These are phyloP conservation scores for Spodoptera littoralis DNA, from an alignment of 2,888 invertebrate genomes.

Conservation along the genomic window DNA sequence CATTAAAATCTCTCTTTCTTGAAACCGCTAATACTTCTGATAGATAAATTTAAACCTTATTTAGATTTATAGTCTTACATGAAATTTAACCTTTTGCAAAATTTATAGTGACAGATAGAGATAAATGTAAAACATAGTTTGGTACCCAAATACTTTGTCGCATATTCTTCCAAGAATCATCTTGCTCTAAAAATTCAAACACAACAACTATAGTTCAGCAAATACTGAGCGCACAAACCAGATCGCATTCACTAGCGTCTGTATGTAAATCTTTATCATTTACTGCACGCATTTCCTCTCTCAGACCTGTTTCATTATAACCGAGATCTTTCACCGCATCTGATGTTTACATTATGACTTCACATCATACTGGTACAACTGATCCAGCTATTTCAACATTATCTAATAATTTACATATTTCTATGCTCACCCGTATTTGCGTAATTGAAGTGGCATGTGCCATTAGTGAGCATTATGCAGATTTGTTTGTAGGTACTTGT, in stretches of 20 bases:
- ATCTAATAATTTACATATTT: constrained; percentile 50
- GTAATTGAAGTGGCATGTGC: constrained; percentile 50
- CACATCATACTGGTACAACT: constrained; percentile 46
- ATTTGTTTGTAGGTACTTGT: constrained; percentile 26
- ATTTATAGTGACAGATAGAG: too few species aligned
- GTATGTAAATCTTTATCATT: constrained; percentile 80
- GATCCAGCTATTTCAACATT: constrained; percentile 53
- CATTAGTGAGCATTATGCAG: constrained; percentile 54
- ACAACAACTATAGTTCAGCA: constrained; percentile 30
- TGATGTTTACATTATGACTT: constrained; percentile 61
- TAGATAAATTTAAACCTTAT: too few species aligned
- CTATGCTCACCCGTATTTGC: constrained; percentile 44
- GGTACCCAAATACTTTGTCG: too few species aligned
- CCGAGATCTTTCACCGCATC: constrained; percentile 57
- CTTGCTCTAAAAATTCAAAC: constrained; percentile 12
- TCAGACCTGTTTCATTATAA: constrained; percentile 64
- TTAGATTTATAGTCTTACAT: too few species aligned
- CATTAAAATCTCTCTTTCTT: too few species aligned
- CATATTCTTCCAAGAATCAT: not conserved
- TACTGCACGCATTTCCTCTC: constrained; percentile 81
- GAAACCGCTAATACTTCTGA: too few species aligned
- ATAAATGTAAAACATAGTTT: too few species aligned
- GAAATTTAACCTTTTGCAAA: too few species aligned
- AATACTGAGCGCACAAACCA: constrained; percentile 57
- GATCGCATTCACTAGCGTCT: constrained; percentile 63